Base-by-base conservation (phyloP, 2,888 invertebrate species). In the Steromphala cineraria region DNA sequence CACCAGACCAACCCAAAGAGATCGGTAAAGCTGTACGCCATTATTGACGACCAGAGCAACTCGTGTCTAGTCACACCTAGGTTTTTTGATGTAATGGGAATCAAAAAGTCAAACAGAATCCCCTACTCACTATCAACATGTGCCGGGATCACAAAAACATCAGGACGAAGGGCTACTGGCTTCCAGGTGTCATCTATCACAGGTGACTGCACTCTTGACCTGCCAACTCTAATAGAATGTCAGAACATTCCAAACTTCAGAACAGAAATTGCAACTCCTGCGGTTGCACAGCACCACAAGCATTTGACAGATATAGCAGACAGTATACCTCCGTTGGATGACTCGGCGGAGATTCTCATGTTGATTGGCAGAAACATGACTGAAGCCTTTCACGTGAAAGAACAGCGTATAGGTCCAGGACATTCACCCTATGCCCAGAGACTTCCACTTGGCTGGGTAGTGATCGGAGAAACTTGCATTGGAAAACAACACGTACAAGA, bases 401-500 rank as follows among this genome's bases (percentile, higher is more conserved):
- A 82, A 2, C 86, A 86, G 77, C 75, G 55, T 7, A 81, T 71
- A 0, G 85, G 85, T 17, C 78, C 78, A 19, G n/a, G 2, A 4
- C 75, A 74, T n/a, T 75, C 84, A 17, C 84, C 83, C 1, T 84
- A 76, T 76, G 84, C 81, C 2, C 82, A 83, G 40, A 67, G 62
- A 40, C 74, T 83, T 0, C 53, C 21, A 15, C 62, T 85, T 10
- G 82, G 83, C 15, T 83, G 83, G 82, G 81, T 85, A 0, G 56
- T 85, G 15, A 75, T 86, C 53, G 86, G 84, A 19, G 80, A 86
- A 55, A 77, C 79, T 7, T 86, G 84, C 62, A 71, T 84, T 4
- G 85, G 84, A 0, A 80, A 85, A 21, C n/a, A 80, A 17, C 84
- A 85, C 24, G 13, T n/a, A 28, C 53, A 81, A 2, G 76, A 78